Evolutionary conservation across 1,140 invertebrate species (phyloP).

Genomic region (Zaprionus tsacasi): DNA sequence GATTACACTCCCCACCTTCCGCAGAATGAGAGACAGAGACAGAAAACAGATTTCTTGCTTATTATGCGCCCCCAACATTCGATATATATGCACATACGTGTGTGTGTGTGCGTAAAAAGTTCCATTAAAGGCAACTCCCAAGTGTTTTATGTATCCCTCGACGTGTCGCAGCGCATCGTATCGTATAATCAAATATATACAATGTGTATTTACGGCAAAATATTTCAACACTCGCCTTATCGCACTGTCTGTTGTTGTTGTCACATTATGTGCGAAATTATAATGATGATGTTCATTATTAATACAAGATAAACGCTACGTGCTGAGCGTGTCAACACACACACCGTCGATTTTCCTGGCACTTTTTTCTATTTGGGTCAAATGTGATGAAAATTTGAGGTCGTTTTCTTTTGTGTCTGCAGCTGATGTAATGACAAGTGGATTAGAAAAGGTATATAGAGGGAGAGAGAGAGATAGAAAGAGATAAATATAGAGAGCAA

Average conservation of each 20-base stretch:
- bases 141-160: constrained; percentile 46
- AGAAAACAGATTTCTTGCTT: constrained; percentile 56
- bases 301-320: constrained; percentile 58
- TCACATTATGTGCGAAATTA: constrained; percentile 55
- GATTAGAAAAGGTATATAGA: constrained; percentile 13
- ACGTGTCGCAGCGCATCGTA: not conserved
- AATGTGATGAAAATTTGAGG: constrained; percentile 15
- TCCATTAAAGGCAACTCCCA: constrained; percentile 55
- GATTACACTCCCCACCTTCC: constrained; percentile 39
- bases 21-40: not conserved
- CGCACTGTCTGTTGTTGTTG: constrained; percentile 8
- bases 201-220: constrained; percentile 27
- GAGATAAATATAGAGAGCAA: not conserved
- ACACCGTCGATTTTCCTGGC: constrained; percentile 16
- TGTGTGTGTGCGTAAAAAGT: constrained; percentile 50
- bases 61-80: constrained; percentile 43
- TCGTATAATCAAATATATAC: constrained; percentile 19
- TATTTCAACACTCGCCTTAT: constrained; percentile 24
- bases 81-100: not conserved
- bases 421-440: constrained; percentile 30
- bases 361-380: constrained; percentile 31
- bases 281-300: constrained; percentile 64
- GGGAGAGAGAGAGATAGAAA: not conserved
- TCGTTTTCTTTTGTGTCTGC: not conserved
- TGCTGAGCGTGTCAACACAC: constrained; percentile 35